Evolutionary conservation across 2,113 vertebrate species (phyloP).

Genomic region (Serinus canaria): DNA sequence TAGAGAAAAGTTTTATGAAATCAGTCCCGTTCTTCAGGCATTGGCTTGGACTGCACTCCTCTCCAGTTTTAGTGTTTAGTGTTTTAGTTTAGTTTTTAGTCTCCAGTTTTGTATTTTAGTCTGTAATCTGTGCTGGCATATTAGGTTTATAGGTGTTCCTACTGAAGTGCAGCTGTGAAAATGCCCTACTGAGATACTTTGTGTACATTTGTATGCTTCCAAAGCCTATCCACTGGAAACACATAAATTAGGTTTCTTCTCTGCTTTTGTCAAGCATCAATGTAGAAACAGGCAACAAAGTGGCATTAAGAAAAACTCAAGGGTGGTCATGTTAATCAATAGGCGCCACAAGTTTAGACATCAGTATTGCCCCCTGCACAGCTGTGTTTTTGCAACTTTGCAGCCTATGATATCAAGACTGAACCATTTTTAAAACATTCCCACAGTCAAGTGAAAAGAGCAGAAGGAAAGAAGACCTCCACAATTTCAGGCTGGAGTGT

Average conservation of each 20-base stretch:
- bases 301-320: neutral
- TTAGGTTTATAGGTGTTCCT: neutral
- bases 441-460: neutral
- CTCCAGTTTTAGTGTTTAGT: neutral
- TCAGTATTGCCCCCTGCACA: fast-evolving
- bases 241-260: neutral
- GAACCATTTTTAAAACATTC: neutral
- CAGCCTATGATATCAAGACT: neutral
- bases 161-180: neutral
- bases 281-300: neutral
- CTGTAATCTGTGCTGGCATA: neutral
- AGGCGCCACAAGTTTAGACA: neutral
- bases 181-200: neutral
- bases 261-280: neutral
- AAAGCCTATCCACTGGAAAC: neutral
- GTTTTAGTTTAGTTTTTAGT: neutral
- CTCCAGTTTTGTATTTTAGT: neutral
- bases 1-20: neutral
- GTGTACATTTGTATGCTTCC: fast-evolving
- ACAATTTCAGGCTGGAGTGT: neutral
- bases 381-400: neutral
- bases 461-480: neutral
- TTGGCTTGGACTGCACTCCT: neutral
- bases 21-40: neutral
- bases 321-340: neutral